Conservation (phyloP, 2,888 invertebrate genomes). For the Idaea aversata region DNA sequence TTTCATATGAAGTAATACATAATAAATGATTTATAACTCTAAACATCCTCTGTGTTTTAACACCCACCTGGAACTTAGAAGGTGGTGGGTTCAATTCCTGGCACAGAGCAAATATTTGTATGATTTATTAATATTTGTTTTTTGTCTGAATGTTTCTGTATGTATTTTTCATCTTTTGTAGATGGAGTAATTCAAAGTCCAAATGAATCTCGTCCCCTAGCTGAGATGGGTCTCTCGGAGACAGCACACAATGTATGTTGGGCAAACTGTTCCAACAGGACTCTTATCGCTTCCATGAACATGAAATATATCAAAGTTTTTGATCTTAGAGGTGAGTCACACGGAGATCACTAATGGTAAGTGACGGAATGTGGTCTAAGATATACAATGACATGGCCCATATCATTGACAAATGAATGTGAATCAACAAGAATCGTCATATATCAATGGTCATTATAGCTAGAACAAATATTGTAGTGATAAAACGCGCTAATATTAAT, state of each 20-base stretch:
- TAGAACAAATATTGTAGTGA: too few relatives aligned
- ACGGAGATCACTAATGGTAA: background rate
- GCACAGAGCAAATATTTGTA: background rate
- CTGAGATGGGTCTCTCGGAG: conserved; percentile 91
- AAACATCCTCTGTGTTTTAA: background rate
- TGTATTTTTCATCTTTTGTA: conserved; percentile 1
- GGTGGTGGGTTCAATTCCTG: background rate
- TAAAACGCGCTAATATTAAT: background rate
- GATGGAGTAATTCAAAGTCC: conserved; percentile 51
- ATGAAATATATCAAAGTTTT: conserved; percentile 92
- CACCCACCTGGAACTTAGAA: background rate
- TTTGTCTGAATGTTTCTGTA: background rate
- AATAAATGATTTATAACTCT: background rate
- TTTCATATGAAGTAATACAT: background rate
- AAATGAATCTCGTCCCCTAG: conserved; percentile 81
- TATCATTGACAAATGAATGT: too few relatives aligned
- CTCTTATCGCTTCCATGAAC: conserved; percentile 94
- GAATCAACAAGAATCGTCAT: too few relatives aligned
- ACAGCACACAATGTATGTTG: conserved; percentile 91
- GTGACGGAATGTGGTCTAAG: background rate
- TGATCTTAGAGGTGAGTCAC: conserved; percentile 89
- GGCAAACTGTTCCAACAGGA: conserved; percentile 87
- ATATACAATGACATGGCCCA: too few relatives aligned
- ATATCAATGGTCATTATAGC: too few relatives aligned
- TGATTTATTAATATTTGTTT: background rate